A percentile compares a stretch with the other conserved stretches of the same genome.
Conservation (phyloP, 1,140 invertebrate species). For the Chymomyza costata region DNA sequence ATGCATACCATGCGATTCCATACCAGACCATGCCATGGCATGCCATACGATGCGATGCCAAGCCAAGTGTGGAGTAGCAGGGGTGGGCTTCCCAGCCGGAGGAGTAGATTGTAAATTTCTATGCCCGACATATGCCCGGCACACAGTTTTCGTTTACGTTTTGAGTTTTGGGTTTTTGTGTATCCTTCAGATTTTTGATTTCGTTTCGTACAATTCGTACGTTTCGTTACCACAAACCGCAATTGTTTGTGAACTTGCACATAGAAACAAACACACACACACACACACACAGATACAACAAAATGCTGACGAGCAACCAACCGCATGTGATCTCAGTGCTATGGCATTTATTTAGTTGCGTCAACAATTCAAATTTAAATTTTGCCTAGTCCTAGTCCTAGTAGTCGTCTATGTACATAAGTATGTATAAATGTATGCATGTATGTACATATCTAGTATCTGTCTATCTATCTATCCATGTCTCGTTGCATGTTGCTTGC, state of each 20-base stretch:
- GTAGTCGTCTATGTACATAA: too few relatives aligned
- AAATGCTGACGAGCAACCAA: background rate
- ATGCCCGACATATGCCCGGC: background rate
- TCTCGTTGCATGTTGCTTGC: background rate
- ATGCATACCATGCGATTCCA: conserved; percentile 41
- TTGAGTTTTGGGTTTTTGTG: conserved; percentile 23
- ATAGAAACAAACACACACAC: too few relatives aligned
- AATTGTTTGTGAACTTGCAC: conserved; percentile 1
- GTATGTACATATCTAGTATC: too few relatives aligned
- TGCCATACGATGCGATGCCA: conserved; percentile 1
- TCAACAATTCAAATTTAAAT: conserved; percentile 49
- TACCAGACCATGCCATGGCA: background rate
- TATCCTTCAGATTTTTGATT: conserved; percentile 17
- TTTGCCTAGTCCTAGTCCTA: too few relatives aligned
- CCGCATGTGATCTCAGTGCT: conserved; percentile 14
- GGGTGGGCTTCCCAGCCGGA: too few relatives aligned
- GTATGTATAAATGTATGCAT: too few relatives aligned
- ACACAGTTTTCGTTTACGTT: conserved; percentile 24
- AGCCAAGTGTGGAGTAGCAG: too few relatives aligned
- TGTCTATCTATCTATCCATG: too few relatives aligned
- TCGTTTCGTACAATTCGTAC: too few relatives aligned
- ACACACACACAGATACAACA: background rate
- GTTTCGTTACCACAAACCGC: background rate
- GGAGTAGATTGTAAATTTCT: too few relatives aligned
- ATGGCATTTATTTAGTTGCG: conserved; percentile 41